Evolutionary conservation across 30 jellyfish, hydroid and myxozoan species (phyloP), one percentile per base, ranked within the genome.

Genomic region (Catostylus mosaicus): DNA sequence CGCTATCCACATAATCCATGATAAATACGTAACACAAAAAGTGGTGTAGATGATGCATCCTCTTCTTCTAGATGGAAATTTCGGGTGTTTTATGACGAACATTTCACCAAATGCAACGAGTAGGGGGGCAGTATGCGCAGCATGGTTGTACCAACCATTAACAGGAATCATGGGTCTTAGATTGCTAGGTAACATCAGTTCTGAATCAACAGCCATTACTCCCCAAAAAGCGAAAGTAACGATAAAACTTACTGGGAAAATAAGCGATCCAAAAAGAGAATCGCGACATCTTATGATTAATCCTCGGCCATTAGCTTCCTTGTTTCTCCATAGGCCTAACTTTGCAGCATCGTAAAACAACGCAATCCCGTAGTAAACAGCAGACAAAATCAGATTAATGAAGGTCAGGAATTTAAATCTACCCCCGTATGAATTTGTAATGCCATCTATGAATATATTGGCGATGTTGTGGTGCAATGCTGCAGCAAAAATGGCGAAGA

Each of bases 1-100:
- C 9, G 94, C 97, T 35, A 88, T 88, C 97, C 97, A 88, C 67
- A 80, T 34, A 22, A 88, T 30, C 97, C 97, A 88, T 24, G 84
- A 20, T 46, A 88, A 24, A 59, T 88, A 88, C 0, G 83, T 66
- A 16, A 73, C 90, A 37, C 87, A 50, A 50, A 68, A 88, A 11
- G 66, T 34, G 16, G 82, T 78, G 65, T 33, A 80, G 51, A 73
- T n/a, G 5, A 80, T 3, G 34, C 40, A 18, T 9, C 93, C 97
- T n/a, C 67, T 40, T 62, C 9, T 7, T 35, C 60, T 71, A 32
- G 77, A 30, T 37, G 86, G 87, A 24, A 9, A 63, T 16, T 59
- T 43, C 30, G 34, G 73, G 67, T 79, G 97, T 19, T 38, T 30
- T 57, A 70, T 73, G 43, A 88, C 12, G 1, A 43, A 11, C 45